Percentiles rank a stretch among this genome's conserved stretches.
These are phyloP conservation scores for Hypomecis atomaria DNA, from an alignment of 2,888 invertebrate genomes.

Conservation along the genomic window DNA sequence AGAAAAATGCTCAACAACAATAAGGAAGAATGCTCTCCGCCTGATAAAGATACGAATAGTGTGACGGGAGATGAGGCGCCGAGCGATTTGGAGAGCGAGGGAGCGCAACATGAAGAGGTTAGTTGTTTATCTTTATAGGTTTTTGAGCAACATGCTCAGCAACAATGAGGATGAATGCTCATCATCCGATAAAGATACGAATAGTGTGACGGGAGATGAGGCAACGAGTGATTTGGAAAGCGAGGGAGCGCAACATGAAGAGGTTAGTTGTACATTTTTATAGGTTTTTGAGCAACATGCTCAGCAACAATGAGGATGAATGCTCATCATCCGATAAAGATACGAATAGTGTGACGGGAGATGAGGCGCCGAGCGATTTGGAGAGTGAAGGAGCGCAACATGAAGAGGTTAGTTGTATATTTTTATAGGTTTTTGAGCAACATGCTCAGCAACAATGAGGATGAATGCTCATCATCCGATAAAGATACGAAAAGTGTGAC, in stretches of 20 bases:
- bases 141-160: slow-evolving; percentile 55
- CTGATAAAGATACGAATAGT: slow-evolving; percentile 85
- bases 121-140: slow-evolving; percentile 30
- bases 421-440: background rate
- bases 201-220: slow-evolving; percentile 87
- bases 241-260: slow-evolving; percentile 94
- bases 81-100: slow-evolving; percentile 94
- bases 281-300: slow-evolving; percentile 35
- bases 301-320: slow-evolving; percentile 79
- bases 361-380: slow-evolving; percentile 89
- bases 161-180: slow-evolving; percentile 80
- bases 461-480: slow-evolving; percentile 76
- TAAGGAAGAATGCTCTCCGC: slow-evolving; percentile 76
- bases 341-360: slow-evolving; percentile 87
- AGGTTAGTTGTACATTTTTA: slow-evolving; percentile 77
- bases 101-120: slow-evolving; percentile 93
- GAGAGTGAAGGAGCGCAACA: slow-evolving; percentile 95
- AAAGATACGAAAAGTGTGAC: slow-evolving; percentile 86
- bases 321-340: slow-evolving; percentile 79
- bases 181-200: slow-evolving; percentile 83
- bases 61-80: slow-evolving; percentile 87
- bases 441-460: slow-evolving; percentile 76
- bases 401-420: slow-evolving; percentile 86
- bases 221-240: slow-evolving; percentile 93
- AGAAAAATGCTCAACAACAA: slow-evolving; percentile 71